Evolutionary conservation across 2,888 invertebrate genomes (phyloP), one percentile per base, ranked within the genome.

Genomic region (Ochlodes sylvanus): DNA sequence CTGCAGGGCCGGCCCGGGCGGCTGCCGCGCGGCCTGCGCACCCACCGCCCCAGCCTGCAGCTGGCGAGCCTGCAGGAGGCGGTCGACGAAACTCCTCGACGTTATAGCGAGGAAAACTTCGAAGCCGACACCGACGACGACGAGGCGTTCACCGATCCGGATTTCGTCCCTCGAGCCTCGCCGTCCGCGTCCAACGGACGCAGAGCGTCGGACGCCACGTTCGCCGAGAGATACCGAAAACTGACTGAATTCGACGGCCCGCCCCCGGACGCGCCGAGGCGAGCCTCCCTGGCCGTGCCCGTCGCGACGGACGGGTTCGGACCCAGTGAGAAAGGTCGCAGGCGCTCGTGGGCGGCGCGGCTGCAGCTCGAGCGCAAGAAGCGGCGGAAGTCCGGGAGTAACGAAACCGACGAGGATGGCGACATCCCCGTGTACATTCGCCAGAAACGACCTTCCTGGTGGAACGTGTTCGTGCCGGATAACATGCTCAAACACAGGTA

Each of bases 401-500:
- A 86, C 77, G 89, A 91, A 72, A 89, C 90, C 21, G 92, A 94
- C 69, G 88, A 89, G 60, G 92, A 89, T 78, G 84, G 80, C 72
- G 92, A 92, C 71, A 83, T 83, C 76, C 93, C 84, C 75, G 86
- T 78, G 71, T 94, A 93, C 80, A 90, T 93, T 47, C 90, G 96
- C 34, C 95, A 97, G 85, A 97, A 97, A 85, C 94, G 97, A 71
- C 96, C 96, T 47, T 97, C 97, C 47, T 98, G 97, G 97, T 98
- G 97, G 97, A 97, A 97, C 86, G 97, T 97, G 73, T 97, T 97
- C 84, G 96, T 96, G 56, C 96, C 96, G 61, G 97, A 97, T 78
- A 96, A 95, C 80, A 94, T 95, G 94, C 93, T 94, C 70, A 95
- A 95, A 76, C 94, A 95, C 92, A 96, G 96, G 96, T 96, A 92